Base-by-base conservation (phyloP, 2,888 invertebrate genomes). In the Rhodophaea formosa region DNA sequence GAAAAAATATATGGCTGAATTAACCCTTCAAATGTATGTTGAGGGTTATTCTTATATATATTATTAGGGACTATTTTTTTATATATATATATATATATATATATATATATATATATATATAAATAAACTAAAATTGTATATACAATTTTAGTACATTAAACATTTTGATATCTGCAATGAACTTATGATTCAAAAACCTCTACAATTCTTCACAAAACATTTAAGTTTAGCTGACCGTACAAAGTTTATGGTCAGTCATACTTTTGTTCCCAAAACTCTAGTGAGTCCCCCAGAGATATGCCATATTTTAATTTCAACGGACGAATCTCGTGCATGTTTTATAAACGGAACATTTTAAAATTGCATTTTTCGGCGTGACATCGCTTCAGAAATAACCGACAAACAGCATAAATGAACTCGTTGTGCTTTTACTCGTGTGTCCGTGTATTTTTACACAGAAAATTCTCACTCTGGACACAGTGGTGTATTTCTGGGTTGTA, bases 331-430 rank as follows among this genome's bases (percentile, higher is more conserved):
- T 39, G 12, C 39, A 39, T 39, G 0, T 39, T 39, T 39, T 39
- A 46, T 52, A 52, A 39, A 35, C 52, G 35, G n/a, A 17, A 47
- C 49, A 39, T 45, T 58, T 45, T 39, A 47, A 46, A 30, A 54
- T 16, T 17, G 17, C 42, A 46, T 53, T 53, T 58, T 39, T 46
- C 17, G 17, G 46, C 29, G 23, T 23, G 46, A 29, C 23, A 46
- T 46, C n/a, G 46, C 29, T 46, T 17, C 61, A 65, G 62, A 62
- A 62, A 62, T 53, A 63, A 46, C 56, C 59, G 43, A 57, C 54
- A 58, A 63, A 63, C 57, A 59, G 59, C 60, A 65, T 60, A 62
- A 65, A 65, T 59, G 61, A 65, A 62, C 46, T 43, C 49, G 58
- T 61, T 62, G 59, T 57, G 58, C 59, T 57, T 61, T 63, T 59